Percentiles rank a stretch among this genome's conserved stretches.
Conservation (phyloP, 1,140 invertebrate species). For the Cepaea nemoralis region DNA sequence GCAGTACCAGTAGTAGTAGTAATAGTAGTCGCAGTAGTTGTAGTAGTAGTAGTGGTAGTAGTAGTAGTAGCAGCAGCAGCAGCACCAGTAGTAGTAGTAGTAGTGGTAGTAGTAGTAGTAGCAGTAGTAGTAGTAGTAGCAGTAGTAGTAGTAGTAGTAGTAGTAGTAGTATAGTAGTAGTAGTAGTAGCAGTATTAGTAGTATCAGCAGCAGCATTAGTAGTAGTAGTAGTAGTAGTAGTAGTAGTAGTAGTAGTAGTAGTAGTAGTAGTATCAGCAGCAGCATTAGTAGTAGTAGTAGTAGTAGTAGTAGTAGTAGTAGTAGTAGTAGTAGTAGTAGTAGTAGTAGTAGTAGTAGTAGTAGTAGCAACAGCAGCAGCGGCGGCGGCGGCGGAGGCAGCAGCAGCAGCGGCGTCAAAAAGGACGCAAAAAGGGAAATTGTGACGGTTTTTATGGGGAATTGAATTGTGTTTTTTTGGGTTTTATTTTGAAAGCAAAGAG, state of each 20-base stretch:
- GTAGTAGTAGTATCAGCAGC: too few species aligned
- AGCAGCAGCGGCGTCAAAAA: too few species aligned
- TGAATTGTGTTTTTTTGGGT: not conserved
- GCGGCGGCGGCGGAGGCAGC: too few species aligned
- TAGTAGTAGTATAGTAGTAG: too few species aligned
- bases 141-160: slow-evolving; percentile 10
- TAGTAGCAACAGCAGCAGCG: slow-evolving; percentile 8
- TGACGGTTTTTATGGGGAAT: not conserved
- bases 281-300: too few species aligned
- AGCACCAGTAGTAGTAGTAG: slow-evolving; percentile 6
- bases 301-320: slow-evolving; percentile 4
- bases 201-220: too few species aligned
- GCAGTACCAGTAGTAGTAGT: too few species aligned
- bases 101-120: slow-evolving; percentile 10
- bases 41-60: too few species aligned
- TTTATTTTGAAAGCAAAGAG: too few species aligned
- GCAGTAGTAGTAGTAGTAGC: slow-evolving; percentile 10
- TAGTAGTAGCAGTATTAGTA: too few species aligned
- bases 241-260: slow-evolving; percentile 10
- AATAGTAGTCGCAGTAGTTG: too few species aligned
- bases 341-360: slow-evolving; percentile 1
- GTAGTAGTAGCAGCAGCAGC: not conserved
- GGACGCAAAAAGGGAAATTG: not conserved
- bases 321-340: not conserved
- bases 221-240: too few species aligned